Conservation (phyloP, 2,888 invertebrate genomes). For the Mycogona germanica region DNA sequence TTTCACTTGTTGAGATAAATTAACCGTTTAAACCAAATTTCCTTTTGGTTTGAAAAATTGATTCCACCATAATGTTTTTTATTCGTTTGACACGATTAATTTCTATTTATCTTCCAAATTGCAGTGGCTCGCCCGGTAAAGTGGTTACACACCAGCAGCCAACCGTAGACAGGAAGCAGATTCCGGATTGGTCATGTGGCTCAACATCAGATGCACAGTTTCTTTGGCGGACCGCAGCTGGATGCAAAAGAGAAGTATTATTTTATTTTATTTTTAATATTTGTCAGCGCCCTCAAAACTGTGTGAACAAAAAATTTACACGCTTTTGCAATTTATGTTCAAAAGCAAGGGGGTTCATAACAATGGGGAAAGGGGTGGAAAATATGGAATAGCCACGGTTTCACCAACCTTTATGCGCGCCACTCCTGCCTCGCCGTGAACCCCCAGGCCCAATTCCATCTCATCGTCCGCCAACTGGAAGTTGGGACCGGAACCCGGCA, state of each 20-base stretch:
- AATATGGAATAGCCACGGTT: not conserved
- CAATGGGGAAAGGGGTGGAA: slow-evolving; percentile 1
- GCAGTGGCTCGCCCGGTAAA: too few relatives aligned
- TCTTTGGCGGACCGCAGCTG: slow-evolving; percentile 33
- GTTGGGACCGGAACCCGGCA: slow-evolving; percentile 50
- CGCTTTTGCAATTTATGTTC: too few relatives aligned
- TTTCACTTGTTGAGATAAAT: too few relatives aligned
- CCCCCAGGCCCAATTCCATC: slow-evolving; percentile 53
- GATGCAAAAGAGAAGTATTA: slow-evolving; percentile 32
- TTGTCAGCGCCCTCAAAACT: too few relatives aligned
- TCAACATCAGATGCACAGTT: slow-evolving; percentile 35
- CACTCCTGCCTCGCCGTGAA: slow-evolving; percentile 43
- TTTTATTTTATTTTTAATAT: not conserved
- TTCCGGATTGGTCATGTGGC: slow-evolving; percentile 34
- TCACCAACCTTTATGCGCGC: slow-evolving; percentile 36
- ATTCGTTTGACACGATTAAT: too few relatives aligned
- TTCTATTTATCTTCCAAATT: too few relatives aligned
- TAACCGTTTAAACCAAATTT: too few relatives aligned
- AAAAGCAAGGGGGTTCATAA: slow-evolving; percentile 2
- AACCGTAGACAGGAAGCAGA: slow-evolving; percentile 31
- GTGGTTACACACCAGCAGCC: slow-evolving; percentile 27
- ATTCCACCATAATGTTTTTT: too few relatives aligned
- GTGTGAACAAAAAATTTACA: not conserved
- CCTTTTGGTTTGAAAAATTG: too few relatives aligned
- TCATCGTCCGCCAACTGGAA: slow-evolving; percentile 49